Conservation (phyloP, 2,888 invertebrate genomes). For the Chymomyza fuscimana region DNA sequence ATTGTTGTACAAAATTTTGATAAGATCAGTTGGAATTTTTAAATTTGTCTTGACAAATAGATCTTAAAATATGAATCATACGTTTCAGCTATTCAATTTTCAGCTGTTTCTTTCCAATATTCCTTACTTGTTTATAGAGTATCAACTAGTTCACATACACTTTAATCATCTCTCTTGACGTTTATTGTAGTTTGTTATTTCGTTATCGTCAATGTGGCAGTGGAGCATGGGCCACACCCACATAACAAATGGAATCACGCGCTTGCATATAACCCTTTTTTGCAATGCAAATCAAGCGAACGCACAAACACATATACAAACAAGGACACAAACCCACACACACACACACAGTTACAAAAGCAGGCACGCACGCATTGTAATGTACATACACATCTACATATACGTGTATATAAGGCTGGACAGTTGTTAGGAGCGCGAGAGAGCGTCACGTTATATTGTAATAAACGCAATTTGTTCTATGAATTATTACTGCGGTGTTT, state of each 20-base stretch:
- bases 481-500: constrained; percentile 57
- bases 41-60: no score
- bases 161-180: background rate
- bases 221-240: constrained; percentile 3
- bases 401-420: background rate
- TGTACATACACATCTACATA: background rate
- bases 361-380: background rate
- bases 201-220: background rate
- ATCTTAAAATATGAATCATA: no score
- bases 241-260: constrained; percentile 7
- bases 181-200: background rate
- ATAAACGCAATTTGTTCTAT: constrained; percentile 75
- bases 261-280: background rate
- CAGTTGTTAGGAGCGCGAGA: constrained; percentile 18
- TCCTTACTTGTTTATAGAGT: background rate
- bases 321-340: background rate
- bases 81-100: no score
- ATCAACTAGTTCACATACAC: background rate
- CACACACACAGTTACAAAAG: background rate
- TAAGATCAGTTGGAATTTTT: no score
- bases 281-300: constrained; percentile 8
- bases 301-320: background rate
- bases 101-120: no score
- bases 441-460: constrained; percentile 60
- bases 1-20: no score